These are phyloP conservation scores for Pygmarrhopalites habei DNA, from an alignment of 1,140 invertebrate genomes.

Conservation along the genomic window DNA sequence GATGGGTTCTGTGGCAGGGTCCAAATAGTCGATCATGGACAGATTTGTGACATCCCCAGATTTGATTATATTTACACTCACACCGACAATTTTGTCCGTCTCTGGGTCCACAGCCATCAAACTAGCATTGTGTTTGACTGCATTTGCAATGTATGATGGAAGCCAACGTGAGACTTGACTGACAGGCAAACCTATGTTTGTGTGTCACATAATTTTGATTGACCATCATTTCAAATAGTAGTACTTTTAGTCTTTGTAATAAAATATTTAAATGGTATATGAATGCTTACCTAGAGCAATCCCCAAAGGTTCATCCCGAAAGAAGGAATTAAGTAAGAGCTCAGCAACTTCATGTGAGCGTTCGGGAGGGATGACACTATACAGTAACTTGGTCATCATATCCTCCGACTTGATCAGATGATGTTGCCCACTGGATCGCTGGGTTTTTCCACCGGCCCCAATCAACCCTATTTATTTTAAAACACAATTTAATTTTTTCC, in stretches of 20 bases:
- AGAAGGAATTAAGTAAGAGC: constrained; percentile 17
- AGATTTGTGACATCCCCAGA: background rate
- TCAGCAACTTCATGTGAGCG: constrained; percentile 10
- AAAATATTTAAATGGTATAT: too few species aligned
- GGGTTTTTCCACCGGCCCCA: background rate
- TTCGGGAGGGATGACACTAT: background rate
- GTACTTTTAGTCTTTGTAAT: too few species aligned
- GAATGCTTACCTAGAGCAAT: constrained; percentile 14
- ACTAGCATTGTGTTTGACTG: constrained; percentile 6
- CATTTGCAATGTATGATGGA: constrained; percentile 8
- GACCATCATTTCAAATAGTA: too few species aligned
- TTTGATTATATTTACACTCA: constrained; percentile 18
- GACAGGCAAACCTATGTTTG: constrained; percentile 13
- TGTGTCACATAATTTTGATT: too few species aligned
- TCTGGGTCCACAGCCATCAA: constrained; percentile 13
- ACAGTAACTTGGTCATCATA: constrained; percentile 5
- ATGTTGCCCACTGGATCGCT: background rate
- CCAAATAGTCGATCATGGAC: constrained; percentile 14
- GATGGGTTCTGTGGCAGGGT: constrained; percentile 11
- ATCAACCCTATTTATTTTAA: too few species aligned
- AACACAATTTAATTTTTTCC: too few species aligned
- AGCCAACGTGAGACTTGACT: constrained; percentile 20
- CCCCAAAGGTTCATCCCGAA: constrained; percentile 17
- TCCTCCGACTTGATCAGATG: constrained; percentile 3
- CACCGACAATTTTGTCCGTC: constrained; percentile 20